Evolutionary conservation across 1,140 invertebrate genomes (phyloP).

Genomic region (Caenorhabditis briggsae): DNA sequence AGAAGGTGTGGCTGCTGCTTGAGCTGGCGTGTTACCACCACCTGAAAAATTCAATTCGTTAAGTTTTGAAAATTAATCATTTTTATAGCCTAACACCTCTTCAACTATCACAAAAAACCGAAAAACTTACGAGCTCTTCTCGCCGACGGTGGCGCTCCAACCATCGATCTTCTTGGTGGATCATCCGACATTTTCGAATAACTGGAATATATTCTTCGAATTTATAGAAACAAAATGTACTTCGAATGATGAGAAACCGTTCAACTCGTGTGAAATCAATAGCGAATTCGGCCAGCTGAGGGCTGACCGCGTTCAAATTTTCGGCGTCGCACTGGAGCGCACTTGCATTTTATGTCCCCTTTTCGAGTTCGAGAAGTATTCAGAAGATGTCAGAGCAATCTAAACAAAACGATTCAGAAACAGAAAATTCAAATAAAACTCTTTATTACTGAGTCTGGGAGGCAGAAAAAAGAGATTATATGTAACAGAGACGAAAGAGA

Average conservation of each 20-base stretch:
- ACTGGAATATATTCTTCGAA: too few relatives aligned
- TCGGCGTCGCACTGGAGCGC: neutral
- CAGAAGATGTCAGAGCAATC: neutral
- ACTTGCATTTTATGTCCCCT: neutral
- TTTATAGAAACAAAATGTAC: too few relatives aligned
- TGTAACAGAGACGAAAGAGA: neutral
- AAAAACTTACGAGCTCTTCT: slow-evolving; percentile 42
- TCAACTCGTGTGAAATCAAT: neutral
- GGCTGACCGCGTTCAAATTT: neutral
- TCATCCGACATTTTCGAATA: slow-evolving; percentile 19
- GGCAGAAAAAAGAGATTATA: slow-evolving; percentile 26
- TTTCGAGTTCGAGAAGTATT: neutral
- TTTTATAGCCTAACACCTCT: neutral
- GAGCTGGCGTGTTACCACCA: slow-evolving; percentile 6
- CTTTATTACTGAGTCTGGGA: neutral
- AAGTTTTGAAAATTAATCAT: neutral
- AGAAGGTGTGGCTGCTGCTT: neutral
- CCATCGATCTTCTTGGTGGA: slow-evolving; percentile 60
- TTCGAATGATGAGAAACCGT: neutral
- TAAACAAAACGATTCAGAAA: neutral
- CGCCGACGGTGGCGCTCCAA: slow-evolving; percentile 58
- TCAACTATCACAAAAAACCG: neutral
- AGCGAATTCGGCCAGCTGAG: neutral
- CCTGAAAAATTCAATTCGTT: neutral
- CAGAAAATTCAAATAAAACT: neutral